phyloP scores from a whole-genome alignment of 2,113 vertebrate genomes.

The Elaphurus davidianus region DNA sequence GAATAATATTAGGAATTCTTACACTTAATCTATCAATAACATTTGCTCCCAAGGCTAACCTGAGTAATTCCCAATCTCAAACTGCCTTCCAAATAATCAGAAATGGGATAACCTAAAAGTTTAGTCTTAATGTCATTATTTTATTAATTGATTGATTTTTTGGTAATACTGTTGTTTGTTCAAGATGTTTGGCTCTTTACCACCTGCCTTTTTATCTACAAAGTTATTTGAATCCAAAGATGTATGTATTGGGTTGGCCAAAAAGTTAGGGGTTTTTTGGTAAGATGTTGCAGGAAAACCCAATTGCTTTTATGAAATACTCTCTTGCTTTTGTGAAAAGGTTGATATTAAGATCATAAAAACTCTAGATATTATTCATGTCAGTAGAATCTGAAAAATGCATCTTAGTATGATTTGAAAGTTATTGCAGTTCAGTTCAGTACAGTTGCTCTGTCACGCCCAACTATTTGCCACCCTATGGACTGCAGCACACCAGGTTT shows the following conservation, averaged over 20 bases:
- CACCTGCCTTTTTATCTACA: background rate
- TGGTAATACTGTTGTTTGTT: background rate
- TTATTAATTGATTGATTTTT: background rate
- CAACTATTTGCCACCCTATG: background rate
- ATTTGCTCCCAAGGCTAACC: background rate
- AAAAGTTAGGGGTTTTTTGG: background rate
- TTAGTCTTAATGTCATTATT: background rate
- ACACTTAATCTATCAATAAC: background rate
- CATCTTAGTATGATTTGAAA: background rate
- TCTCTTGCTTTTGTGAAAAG: background rate
- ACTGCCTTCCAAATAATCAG: background rate
- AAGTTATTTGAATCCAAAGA: background rate
- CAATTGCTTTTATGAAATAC: background rate
- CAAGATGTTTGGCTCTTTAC: background rate
- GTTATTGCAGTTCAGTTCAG: background rate
- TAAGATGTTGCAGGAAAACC: background rate
- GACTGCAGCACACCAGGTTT: background rate
- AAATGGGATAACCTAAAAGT: background rate
- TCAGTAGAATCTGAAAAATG: background rate
- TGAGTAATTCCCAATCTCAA: background rate
- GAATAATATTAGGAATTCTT: background rate
- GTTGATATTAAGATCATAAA: background rate
- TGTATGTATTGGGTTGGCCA: background rate
- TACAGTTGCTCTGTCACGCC: background rate
- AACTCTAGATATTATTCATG: background rate